A percentile compares a stretch with the other conserved stretches of the same genome.
phyloP scores from a whole-genome alignment of 2,888 invertebrate genomes.

The Pilophorus perplexus region DNA sequence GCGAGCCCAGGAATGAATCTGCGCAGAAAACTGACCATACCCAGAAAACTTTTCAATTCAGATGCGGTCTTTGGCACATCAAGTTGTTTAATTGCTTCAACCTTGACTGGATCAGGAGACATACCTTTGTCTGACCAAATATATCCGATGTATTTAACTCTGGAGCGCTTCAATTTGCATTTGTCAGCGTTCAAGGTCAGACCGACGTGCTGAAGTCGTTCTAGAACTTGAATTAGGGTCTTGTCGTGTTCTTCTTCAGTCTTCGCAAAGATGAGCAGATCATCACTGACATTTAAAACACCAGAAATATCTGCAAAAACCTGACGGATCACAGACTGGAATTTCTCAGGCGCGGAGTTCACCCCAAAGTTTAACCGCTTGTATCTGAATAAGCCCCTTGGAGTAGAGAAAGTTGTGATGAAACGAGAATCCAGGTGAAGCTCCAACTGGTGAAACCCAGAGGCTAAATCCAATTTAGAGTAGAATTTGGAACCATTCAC shows the following conservation, averaged over 20 bases:
- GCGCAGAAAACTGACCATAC: conserved; percentile 6
- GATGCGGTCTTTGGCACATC: neutral
- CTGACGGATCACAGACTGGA: neutral
- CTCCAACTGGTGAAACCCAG: conserved; percentile 25
- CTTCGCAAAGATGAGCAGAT: conserved; percentile 10
- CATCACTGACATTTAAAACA: conserved; percentile 18
- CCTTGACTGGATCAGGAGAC: neutral
- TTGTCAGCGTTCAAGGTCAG: conserved; percentile 6
- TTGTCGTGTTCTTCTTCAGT: conserved; percentile 4
- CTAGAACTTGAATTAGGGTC: neutral
- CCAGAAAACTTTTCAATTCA: neutral
- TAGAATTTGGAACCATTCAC: conserved; percentile 17
- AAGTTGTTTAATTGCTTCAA: neutral
- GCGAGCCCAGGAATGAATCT: conserved; percentile 1
- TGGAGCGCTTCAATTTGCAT: neutral
- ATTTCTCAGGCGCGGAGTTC: conserved; percentile 13
- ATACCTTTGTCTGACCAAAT: neutral
- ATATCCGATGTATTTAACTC: neutral
- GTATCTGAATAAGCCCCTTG: conserved; percentile 10
- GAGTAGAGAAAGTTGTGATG: conserved; percentile 21
- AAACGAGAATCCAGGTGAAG: conserved; percentile 5
- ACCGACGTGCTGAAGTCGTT: conserved; percentile 1
- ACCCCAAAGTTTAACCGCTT: conserved; percentile 12
- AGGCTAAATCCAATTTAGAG: conserved; percentile 11
- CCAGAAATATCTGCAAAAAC: neutral